These are phyloP conservation scores for Mus spicilegus DNA, from an alignment of 2,113 vertebrate genomes.

Conservation along the genomic window DNA sequence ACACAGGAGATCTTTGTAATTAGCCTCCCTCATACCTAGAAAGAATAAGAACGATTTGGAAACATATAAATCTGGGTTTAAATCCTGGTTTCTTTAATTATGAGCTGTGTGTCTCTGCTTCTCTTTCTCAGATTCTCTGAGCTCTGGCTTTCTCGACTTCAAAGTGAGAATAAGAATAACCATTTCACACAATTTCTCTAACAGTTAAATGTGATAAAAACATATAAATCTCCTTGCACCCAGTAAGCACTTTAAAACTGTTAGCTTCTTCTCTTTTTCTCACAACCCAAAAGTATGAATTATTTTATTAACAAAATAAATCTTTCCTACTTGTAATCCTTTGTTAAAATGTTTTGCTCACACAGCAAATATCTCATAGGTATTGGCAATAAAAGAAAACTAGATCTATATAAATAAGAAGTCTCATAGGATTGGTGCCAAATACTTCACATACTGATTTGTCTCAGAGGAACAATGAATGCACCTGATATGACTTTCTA, in stretches of 20 bases:
- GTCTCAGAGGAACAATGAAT: not conserved
- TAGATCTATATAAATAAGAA: slow-evolving; percentile 23
- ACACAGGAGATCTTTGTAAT: not conserved
- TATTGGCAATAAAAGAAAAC: not conserved
- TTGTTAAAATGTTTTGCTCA: not conserved
- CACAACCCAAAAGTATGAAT: slow-evolving; percentile 10
- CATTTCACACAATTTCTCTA: not conserved
- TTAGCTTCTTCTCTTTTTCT: not conserved
- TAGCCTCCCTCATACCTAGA: not conserved
- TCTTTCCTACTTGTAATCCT: not conserved
- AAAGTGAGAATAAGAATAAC: not conserved
- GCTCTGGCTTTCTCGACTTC: not conserved
- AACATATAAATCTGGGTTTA: not conserved
- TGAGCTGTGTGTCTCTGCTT: not conserved
- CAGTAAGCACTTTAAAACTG: not conserved
- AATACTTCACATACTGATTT: not conserved
- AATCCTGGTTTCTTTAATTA: not conserved
- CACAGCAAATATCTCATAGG: not conserved
- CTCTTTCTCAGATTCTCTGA: slow-evolving; percentile 3
- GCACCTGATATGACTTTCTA: slow-evolving; percentile 7
- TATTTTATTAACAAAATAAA: slow-evolving; percentile 32
- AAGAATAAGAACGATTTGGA: slow-evolving; percentile 19
- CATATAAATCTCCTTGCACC: not conserved
- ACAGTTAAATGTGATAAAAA: not conserved
- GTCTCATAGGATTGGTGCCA: not conserved